Conservation (phyloP, 2,113 vertebrate species). For the Leptobrachium ailaonicum region DNA sequence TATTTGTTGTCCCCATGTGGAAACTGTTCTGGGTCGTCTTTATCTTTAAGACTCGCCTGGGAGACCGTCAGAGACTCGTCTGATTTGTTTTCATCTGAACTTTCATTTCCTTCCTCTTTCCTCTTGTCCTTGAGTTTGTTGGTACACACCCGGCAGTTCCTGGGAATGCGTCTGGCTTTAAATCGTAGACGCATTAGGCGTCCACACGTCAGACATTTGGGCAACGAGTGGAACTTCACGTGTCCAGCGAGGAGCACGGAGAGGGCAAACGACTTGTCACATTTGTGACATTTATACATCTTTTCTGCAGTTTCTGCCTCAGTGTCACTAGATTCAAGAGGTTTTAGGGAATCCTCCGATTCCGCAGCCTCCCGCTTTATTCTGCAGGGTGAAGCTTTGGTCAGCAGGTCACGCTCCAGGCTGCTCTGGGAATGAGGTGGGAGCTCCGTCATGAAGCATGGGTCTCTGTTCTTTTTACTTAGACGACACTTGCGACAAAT, state of each 20-base stretch:
- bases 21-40: neutral
- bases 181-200: neutral
- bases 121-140: slow-evolving; percentile 7
- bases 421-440: neutral
- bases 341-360: neutral
- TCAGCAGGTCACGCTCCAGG: neutral
- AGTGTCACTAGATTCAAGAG: too few species aligned
- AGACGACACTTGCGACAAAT: slow-evolving; percentile 9
- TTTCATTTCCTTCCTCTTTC: neutral
- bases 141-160: slow-evolving; percentile 22
- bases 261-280: slow-evolving; percentile 12
- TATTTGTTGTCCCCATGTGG: neutral
- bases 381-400: neutral
- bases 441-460: neutral
- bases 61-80: neutral
- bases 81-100: neutral
- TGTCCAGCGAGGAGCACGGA: slow-evolving; percentile 2
- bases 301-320: neutral
- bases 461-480: neutral
- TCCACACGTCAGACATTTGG: slow-evolving; percentile 26
- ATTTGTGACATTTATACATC: slow-evolving; percentile 26
- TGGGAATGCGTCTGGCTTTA: slow-evolving; percentile 6
- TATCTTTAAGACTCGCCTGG: neutral
- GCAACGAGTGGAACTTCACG: slow-evolving; percentile 16
- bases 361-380: neutral